Base-by-base conservation (phyloP, 2,888 invertebrate species). In the Coelopa pilipes region DNA sequence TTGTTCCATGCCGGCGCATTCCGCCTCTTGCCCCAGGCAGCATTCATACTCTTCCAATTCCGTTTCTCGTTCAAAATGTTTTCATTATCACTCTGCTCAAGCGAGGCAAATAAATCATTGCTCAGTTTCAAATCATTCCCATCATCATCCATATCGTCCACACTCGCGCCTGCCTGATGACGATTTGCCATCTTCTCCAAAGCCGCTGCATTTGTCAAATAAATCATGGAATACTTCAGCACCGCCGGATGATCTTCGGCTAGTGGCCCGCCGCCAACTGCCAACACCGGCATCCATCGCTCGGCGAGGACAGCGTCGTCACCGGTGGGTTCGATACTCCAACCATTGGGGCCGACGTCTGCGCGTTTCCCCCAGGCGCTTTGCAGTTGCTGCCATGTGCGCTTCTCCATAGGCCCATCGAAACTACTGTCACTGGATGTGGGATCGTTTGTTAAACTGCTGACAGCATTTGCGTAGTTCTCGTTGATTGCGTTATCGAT, bases 1-100 rank as follows among this genome's bases (percentile, higher is more conserved):
- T 90, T 90, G 75, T 89, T 89, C 91, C 91, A 91, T 77, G 88
- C 82, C 62, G 83, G 83, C 3, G 81, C 83, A 74, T 89, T 90
- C 7, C 91, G 90, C 74, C 93, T 89, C 87, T 93, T 93, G 81
- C 93, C 93, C 93, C 93, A 93, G 19, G 92, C 91, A n/a, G 90
- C 92, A 83, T 91, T 91, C 84, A 93, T 89, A 62, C 91, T 90
- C 70, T 90, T 91, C 93, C 93, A 93, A 67, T 90, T 91, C 74
- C 92, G 89, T 86, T 93, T 93, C 79, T 92, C 89, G 77, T 87
- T 80, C 0, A 76, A 49, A 11, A 77, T 63, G 19, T 63, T 69
- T 11, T 78, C 77, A 12, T 71, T 67, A 46, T 73, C 71, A 45
- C 63, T 65, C 55, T 55, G 19, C 10, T 24, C 65, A 47, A 72